Conservation (phyloP, 1,140 invertebrate species). For the Probaryconus sp. region DNA sequence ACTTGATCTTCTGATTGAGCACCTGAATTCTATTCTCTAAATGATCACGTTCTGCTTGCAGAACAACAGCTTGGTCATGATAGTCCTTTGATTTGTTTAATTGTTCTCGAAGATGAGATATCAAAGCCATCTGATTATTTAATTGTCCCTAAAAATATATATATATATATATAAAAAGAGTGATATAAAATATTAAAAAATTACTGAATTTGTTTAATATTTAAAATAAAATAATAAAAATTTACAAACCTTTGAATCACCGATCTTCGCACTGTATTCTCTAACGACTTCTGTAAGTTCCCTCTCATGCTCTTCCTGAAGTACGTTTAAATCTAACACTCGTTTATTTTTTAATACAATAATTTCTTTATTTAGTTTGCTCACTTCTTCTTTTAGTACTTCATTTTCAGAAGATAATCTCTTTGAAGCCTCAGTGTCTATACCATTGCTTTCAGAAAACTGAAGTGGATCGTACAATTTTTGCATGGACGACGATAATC, state of each 20-base stretch:
- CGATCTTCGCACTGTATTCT: conserved; percentile 75
- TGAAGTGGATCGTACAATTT: conserved; percentile 76
- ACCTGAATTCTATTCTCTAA: conserved; percentile 78
- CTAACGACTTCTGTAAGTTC: conserved; percentile 80
- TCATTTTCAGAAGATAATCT: conserved; percentile 80
- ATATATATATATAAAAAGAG: not conserved
- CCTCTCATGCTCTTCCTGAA: conserved; percentile 87
- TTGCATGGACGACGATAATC: conserved; percentile 72
- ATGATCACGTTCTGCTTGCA: conserved; percentile 81
- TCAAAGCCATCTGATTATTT: conserved; percentile 79
- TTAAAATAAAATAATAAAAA: conserved; percentile 65
- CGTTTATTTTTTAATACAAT: conserved; percentile 85
- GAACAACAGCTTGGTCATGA: conserved; percentile 79
- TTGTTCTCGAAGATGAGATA: conserved; percentile 79
- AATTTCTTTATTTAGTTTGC: conserved; percentile 82
- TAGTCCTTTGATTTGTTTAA: conserved; percentile 75
- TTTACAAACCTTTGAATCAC: conserved; percentile 74
- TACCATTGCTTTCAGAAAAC: conserved; percentile 77
- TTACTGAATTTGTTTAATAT: not conserved
- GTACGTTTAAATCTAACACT: conserved; percentile 86
- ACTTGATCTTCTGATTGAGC: conserved; percentile 76
- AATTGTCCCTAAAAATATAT: conserved; percentile 70
- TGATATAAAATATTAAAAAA: too few species aligned
- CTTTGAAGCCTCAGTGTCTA: conserved; percentile 72
- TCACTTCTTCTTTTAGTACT: conserved; percentile 80